Evolutionary conservation across 2,797 vertebrate genomes (phyloP).

Genomic region (Sebastes taczanowskii): DNA sequence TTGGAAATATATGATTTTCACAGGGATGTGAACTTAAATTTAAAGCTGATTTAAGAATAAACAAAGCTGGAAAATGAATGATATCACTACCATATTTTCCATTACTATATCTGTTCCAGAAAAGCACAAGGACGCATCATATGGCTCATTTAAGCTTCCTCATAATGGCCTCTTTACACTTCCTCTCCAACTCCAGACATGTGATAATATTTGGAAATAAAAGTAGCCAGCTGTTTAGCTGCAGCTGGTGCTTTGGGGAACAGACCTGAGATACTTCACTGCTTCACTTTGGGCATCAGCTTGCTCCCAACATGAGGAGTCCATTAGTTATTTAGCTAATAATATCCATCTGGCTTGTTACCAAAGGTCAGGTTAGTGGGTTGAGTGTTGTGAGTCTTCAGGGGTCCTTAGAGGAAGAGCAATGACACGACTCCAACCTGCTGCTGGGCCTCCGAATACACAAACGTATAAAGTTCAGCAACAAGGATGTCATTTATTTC

Average conservation of each 20-base stretch:
- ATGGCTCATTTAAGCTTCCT: neutral
- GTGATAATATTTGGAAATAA: neutral
- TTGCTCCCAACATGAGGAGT: slow-evolving; percentile 58
- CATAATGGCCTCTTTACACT: neutral
- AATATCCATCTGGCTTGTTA: slow-evolving; percentile 37
- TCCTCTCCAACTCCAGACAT: neutral
- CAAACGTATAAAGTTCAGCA: neutral
- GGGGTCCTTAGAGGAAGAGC: neutral
- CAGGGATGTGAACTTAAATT: neutral
- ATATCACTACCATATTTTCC: neutral
- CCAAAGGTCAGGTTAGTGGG: slow-evolving; percentile 28
- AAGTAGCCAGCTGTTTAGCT: neutral
- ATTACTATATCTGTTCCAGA: neutral
- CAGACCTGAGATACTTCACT: neutral
- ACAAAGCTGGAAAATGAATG: neutral
- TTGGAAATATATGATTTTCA: neutral
- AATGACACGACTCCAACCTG: neutral
- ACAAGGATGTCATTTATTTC: neutral
- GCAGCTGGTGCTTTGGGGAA: neutral
- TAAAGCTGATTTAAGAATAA: neutral
- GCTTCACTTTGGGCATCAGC: slow-evolving; percentile 4
- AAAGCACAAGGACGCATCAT: neutral
- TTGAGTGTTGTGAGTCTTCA: slow-evolving; percentile 6
- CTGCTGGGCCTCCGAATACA: neutral
- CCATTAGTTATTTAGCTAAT: slow-evolving; percentile 55